Base-by-base conservation (phyloP, 2,888 invertebrate species). In the Cabera pusaria region DNA sequence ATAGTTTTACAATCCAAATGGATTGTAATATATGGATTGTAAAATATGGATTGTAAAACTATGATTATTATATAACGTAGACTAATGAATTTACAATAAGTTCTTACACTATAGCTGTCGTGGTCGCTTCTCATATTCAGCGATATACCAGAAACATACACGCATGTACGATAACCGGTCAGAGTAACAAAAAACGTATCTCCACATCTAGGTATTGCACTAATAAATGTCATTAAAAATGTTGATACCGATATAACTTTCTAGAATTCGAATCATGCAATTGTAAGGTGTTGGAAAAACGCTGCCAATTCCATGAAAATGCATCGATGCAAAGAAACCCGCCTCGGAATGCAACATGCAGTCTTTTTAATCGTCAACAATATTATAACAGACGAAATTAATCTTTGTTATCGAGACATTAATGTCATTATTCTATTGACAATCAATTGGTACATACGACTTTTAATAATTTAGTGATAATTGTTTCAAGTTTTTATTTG, bases 261-360 rank as follows among this genome's bases (percentile, higher is more conserved):
- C 85, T 87, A 87, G 85, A 84, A 87, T 86, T 84, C 79, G 64
- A 82, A 69, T 68, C 77, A 84, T 82, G 83, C 84, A 74, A 77
- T 84, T 82, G 84, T 79, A 73, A 85, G 87, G 87, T 87, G 87
- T 83, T 65, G 83, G 87, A 87, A 88, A 88, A 88, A 87, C 84
- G 74, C 68, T 67, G 64, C 72, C 78, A 68, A 84, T 85, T 81
- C 87, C 75, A 85, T 88, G 85, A 86, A 88, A 88, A 88, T 87
- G 80, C 77, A 85, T 74, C 58, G 65, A 54, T 50, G 60, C 70
- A 71, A 82, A 87, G 85, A 87, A 86, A 86, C 87, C 77, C 62
- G 81, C 72, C 60, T 47, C 47, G 78, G 83, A 83, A 86, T 86
- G 76, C 78, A 71, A 73, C 74, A 76, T 72, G 74, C 67, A 63